Conservation (phyloP, 2,888 invertebrate species). For the Cynaeus angustus region DNA sequence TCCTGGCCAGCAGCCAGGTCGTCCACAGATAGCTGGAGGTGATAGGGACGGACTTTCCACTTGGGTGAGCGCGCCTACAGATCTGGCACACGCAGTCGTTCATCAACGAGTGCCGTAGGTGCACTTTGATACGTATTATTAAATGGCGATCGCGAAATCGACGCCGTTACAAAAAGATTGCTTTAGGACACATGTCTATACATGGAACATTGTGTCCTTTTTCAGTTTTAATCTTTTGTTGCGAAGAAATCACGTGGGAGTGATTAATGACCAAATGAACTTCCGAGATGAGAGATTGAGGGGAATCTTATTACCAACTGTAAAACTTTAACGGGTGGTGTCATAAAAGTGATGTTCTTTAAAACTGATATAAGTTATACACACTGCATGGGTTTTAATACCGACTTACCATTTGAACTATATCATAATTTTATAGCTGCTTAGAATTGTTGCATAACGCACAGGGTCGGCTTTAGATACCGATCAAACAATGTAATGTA, state of each 20-base stretch:
- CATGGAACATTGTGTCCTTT: not conserved
- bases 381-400: not conserved
- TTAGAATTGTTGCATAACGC: not conserved
- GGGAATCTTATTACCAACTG: not conserved
- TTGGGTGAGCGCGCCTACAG: constrained; percentile 56
- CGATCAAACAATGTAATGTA: no score
- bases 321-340: not conserved
- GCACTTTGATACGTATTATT: constrained; percentile 33
- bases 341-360: not conserved
- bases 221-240: not conserved
- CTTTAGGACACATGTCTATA: not conserved
- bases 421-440: not conserved
- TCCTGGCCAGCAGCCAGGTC: constrained; percentile 61
- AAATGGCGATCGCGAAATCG: constrained; percentile 5
- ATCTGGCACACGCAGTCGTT: constrained; percentile 55
- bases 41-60: constrained; percentile 59
- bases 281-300: not conserved
- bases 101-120: constrained; percentile 49
- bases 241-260: not conserved
- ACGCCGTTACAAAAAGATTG: not conserved
- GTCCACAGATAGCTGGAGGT: constrained; percentile 55
- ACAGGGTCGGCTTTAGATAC: no score
- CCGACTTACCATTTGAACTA: not conserved
- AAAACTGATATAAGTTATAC: not conserved
- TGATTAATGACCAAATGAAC: not conserved